Conservation (phyloP, 2,888 invertebrate genomes). For the Himalopsyche anomala region DNA sequence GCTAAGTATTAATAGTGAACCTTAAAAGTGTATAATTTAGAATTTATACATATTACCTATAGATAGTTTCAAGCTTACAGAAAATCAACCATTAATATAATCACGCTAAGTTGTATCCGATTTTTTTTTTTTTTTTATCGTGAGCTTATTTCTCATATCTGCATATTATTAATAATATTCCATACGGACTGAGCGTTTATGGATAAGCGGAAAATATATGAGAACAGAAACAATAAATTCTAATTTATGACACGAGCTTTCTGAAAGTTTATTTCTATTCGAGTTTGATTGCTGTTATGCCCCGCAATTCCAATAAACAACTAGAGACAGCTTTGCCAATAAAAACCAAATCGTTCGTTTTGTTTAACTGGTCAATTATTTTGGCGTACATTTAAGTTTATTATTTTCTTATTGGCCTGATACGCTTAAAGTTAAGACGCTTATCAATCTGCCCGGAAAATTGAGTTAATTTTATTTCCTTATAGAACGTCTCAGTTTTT, state of each 20-base stretch:
- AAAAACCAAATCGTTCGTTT: neutral
- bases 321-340: neutral
- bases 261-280: conserved; percentile 12
- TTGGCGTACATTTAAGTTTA: neutral
- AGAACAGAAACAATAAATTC: neutral
- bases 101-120: too few species aligned
- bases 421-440: neutral
- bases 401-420: neutral
- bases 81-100: too few species aligned
- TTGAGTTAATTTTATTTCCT: too few species aligned
- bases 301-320: conserved; percentile 9
- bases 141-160: neutral
- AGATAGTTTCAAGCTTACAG: too few species aligned
- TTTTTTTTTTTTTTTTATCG: too few species aligned
- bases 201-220: neutral
- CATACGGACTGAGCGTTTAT: neutral
- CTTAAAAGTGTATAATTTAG: too few species aligned
- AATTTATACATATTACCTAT: too few species aligned
- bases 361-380: conserved; percentile 11
- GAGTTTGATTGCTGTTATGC: conserved; percentile 11
- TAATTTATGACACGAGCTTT: conserved; percentile 11
- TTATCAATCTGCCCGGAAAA: neutral
- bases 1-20: too few species aligned
- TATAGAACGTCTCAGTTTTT: too few species aligned
- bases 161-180: neutral